These are phyloP conservation scores for Anhinga anhinga DNA, from an alignment of 2,113 vertebrate species.

Conservation along the genomic window DNA sequence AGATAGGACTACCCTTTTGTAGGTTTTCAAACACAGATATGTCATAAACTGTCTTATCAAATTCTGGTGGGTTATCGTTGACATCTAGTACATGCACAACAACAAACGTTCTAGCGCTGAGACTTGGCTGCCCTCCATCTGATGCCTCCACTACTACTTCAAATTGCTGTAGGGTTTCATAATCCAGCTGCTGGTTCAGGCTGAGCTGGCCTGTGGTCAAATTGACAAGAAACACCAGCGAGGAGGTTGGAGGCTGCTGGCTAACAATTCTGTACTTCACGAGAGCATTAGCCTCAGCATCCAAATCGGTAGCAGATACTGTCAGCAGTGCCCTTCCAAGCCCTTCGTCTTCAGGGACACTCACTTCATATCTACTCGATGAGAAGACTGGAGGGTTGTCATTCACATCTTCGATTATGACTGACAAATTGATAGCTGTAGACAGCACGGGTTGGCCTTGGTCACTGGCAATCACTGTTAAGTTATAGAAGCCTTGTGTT, in stretches of 20 bases:
- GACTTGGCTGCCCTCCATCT: slow-evolving; percentile 70
- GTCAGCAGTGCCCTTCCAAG: slow-evolving; percentile 8
- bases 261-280: slow-evolving; percentile 65
- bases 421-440: slow-evolving; percentile 28
- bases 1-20: slow-evolving; percentile 62
- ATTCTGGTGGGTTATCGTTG: slow-evolving; percentile 79
- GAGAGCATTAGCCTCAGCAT: slow-evolving; percentile 59
- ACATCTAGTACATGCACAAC: slow-evolving; percentile 68
- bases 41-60: slow-evolving; percentile 65
- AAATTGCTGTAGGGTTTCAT: slow-evolving; percentile 60
- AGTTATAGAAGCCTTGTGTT: slow-evolving; percentile 45
- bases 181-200: slow-evolving; percentile 71
- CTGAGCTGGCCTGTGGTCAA: slow-evolving; percentile 50
- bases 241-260: slow-evolving; percentile 50
- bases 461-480: slow-evolving; percentile 75
- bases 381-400: slow-evolving; percentile 73
- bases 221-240: slow-evolving; percentile 48
- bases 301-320: slow-evolving; percentile 69
- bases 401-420: slow-evolving; percentile 69
- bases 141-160: slow-evolving; percentile 67
- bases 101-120: slow-evolving; percentile 30
- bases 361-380: background rate
- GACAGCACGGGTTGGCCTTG: slow-evolving; percentile 70
- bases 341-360: slow-evolving; percentile 49
- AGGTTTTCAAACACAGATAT: slow-evolving; percentile 74